Evolutionary conservation across 2,888 invertebrate genomes (phyloP).

Genomic region (Cephus runcator): DNA sequence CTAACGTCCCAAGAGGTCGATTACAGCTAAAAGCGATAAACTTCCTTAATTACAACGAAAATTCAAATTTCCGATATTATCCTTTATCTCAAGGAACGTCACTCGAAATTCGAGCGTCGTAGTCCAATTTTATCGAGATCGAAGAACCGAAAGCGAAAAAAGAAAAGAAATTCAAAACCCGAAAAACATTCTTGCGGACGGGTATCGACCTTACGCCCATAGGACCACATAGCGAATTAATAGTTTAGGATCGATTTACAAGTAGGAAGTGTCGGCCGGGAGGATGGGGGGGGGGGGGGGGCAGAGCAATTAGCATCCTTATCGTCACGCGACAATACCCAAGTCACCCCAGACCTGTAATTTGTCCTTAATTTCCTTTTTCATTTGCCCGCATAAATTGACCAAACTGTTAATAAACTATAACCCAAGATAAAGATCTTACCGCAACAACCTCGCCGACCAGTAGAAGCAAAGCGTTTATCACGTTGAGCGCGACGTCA

Average conservation of each 20-base stretch:
- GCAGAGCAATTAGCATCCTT: neutral
- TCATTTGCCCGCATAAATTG: too few species aligned
- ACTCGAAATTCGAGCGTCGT: neutral
- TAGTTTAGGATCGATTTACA: neutral
- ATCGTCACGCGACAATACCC: neutral
- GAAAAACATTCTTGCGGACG: neutral
- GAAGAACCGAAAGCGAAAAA: neutral
- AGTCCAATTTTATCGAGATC: neutral
- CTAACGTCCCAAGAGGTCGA: neutral
- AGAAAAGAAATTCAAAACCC: too few species aligned
- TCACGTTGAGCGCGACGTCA: neutral
- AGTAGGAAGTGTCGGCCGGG: too few species aligned
- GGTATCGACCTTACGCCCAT: neutral
- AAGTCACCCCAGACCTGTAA: too few species aligned
- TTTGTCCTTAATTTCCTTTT: too few species aligned
- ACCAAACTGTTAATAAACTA: too few species aligned
- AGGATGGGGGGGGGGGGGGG: too few species aligned
- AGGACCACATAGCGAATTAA: neutral
- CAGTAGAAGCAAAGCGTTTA: too few species aligned
- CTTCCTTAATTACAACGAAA: neutral
- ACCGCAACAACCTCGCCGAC: too few species aligned
- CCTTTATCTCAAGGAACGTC: neutral
- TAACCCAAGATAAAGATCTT: too few species aligned
- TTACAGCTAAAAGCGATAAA: neutral
- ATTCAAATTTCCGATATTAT: neutral